Base-by-base conservation (phyloP, 2,888 invertebrate genomes). In the Agonopterix subpropinquella region DNA sequence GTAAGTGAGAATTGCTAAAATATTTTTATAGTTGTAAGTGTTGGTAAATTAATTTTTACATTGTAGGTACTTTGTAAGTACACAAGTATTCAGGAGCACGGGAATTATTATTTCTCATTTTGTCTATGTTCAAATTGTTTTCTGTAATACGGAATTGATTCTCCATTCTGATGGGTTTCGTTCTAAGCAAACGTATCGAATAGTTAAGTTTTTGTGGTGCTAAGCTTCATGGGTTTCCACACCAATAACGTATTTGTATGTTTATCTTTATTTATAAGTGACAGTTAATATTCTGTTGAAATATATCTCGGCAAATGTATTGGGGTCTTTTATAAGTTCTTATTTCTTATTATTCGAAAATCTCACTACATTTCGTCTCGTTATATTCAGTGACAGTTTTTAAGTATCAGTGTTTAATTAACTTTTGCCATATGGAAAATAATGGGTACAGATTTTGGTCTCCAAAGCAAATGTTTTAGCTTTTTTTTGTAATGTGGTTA, bases 1-100 rank as follows among this genome's bases (percentile, higher is more conserved):
- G 77, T 87, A 88, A 88, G 87, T 86, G 84, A 86, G 85, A 87
- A 84, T 87, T 86, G 85, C 83, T 86, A 80, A 77, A 81, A 84
- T 84, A 86, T 86, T 85, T 87, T 86, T 84, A 73, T 80, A 87
- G 47, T 70, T 71, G 65, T 88, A 88, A 88, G 87, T 84, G 83
- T 83, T 82, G 79, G 80, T 82, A 73, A 79, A 78, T 81, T 82
- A 73, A 73, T 83, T 84, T 85, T 81, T 80, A 79, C 70, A 73
- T 70, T 69, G 66, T 77, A 74, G 62, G 69, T 73, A 70, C 77
- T 70, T 73, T 70, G 66, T 77, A 70, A 73, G 75, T 77, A 75
- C 76, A 73, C 77, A 76, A 77, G 80, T 81, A 80, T 82, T 44
- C 45, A 4, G 56, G 60, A 59, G 59, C 62, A 62, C 58, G 63